Conservation (phyloP, 2,888 invertebrate genomes). For the Eristalis intricaria region DNA sequence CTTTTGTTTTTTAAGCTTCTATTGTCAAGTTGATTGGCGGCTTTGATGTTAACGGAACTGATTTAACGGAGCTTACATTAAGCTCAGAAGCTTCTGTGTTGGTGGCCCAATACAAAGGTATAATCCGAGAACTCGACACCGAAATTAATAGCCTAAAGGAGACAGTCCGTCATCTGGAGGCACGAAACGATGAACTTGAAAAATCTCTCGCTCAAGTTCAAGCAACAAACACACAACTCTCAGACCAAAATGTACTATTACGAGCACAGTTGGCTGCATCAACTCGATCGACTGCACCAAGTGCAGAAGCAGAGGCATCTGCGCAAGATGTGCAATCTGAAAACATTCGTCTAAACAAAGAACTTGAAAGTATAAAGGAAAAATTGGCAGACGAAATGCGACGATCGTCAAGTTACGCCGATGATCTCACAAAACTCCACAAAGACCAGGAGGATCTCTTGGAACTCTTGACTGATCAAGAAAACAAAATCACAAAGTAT, state of each 20-base stretch:
- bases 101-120: slow-evolving; percentile 89
- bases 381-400: slow-evolving; percentile 75
- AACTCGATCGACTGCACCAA: slow-evolving; percentile 34
- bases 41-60: slow-evolving; percentile 82
- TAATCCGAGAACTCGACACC: slow-evolving; percentile 94
- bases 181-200: slow-evolving; percentile 77
- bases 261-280: slow-evolving; percentile 86
- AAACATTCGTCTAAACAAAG: slow-evolving; percentile 79
- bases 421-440: slow-evolving; percentile 86
- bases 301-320: slow-evolving; percentile 74
- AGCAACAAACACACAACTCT: slow-evolving; percentile 88
- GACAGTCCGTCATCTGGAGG: slow-evolving; percentile 75
- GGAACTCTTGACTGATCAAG: slow-evolving; percentile 95
- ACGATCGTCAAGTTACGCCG: slow-evolving; percentile 74
- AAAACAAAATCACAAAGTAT: slow-evolving; percentile 85
- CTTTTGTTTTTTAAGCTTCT: slow-evolving; percentile 77
- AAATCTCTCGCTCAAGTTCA: slow-evolving; percentile 86
- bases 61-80: slow-evolving; percentile 82
- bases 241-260: slow-evolving; percentile 93
- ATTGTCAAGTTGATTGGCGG: slow-evolving; percentile 83
- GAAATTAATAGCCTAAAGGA: slow-evolving; percentile 82
- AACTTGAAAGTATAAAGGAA: slow-evolving; percentile 76
- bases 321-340: slow-evolving; percentile 77
- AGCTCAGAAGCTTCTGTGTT: slow-evolving; percentile 80
- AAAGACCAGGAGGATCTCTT: slow-evolving; percentile 97